Conservation (phyloP, 2,113 vertebrate genomes). For the Cathartes aura region DNA sequence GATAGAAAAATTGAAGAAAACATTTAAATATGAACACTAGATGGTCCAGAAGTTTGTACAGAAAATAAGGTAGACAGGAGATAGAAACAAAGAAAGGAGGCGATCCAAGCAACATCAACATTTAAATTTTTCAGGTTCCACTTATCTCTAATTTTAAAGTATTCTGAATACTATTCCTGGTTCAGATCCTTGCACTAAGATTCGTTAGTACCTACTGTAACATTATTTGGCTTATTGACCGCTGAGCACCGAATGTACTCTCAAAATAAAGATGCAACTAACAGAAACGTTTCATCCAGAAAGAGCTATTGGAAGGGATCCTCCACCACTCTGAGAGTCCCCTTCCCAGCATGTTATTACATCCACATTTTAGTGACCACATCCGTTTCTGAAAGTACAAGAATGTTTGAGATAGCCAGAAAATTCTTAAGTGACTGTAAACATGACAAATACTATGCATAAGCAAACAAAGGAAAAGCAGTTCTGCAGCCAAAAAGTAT, state of each 20-base stretch:
- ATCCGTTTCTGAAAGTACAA: background rate
- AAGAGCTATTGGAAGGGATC: background rate
- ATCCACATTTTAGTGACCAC: background rate
- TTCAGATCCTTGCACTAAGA: background rate
- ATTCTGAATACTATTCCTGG: background rate
- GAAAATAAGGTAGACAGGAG: background rate
- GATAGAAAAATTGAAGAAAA: background rate
- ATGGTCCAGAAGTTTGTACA: background rate
- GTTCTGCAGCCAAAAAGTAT: background rate
- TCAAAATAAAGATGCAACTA: background rate
- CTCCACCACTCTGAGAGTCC: background rate
- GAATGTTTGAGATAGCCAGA: background rate
- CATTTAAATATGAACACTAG: background rate
- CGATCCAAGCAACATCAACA: background rate
- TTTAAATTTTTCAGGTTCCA: background rate
- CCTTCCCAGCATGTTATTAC: background rate
- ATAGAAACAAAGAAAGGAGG: background rate
- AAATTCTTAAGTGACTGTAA: background rate
- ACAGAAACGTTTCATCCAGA: background rate
- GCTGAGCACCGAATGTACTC: background rate
- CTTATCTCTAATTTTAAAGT: background rate
- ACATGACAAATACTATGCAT: background rate
- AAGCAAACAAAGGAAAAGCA: constrained; percentile 31
- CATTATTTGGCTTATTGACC: background rate
- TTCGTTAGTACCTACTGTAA: background rate